Base-by-base conservation (phyloP, 2,888 invertebrate species). In the Zaprionus lineosus region DNA sequence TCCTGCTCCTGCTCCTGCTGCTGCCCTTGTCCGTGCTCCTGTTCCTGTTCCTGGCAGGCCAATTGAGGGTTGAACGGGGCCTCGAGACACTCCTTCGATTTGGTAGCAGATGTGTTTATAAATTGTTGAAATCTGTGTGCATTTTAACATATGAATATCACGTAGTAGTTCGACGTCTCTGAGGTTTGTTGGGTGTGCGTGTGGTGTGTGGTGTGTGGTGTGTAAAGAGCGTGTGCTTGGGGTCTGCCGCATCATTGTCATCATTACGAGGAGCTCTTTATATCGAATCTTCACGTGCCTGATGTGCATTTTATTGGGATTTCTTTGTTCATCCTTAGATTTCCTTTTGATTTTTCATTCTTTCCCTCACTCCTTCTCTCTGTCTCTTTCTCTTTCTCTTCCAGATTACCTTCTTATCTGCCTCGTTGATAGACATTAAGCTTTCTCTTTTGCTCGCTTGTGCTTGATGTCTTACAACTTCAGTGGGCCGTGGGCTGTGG, bases 91-190 rank as follows among this genome's bases (percentile, higher is more conserved):
- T 77, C 76, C 76, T 77, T 78, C 81, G 84, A 68, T 83, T 78
- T 78, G 53, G 73, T 75, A 61, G 78, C 79, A 81, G 79, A 81
- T 81, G 79, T 84, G 84, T 70, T 81, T 66, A 61, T 77, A 81
- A 81, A 81, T 84, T 81, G 84, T 81, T 57, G 72, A 81, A 81
- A 84, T 81, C 79, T 81, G 79, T 81, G 84, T 81, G 82, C 74
- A 81, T 81, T 81, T 84, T 61, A 64, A 63, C 65, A 74, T 71
- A 81, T 74, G 69, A 84, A 76, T 68, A 69, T 77, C 78, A 81
- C 81, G 74, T 77, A 74, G 60, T 50, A 12, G n/a, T n/a, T n/a
- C n/a, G n/a, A n/a, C n/a, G n/a, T n/a, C n/a, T n/a, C n/a, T n/a
- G n/a, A n/a, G 26, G 3, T 7, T 14, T 12, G 0, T 1, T 11